A percentile compares a stretch with the other conserved stretches of the same genome.
These are phyloP conservation scores for Belgica antarctica DNA, from an alignment of 2,888 invertebrate genomes.

Conservation along the genomic window DNA sequence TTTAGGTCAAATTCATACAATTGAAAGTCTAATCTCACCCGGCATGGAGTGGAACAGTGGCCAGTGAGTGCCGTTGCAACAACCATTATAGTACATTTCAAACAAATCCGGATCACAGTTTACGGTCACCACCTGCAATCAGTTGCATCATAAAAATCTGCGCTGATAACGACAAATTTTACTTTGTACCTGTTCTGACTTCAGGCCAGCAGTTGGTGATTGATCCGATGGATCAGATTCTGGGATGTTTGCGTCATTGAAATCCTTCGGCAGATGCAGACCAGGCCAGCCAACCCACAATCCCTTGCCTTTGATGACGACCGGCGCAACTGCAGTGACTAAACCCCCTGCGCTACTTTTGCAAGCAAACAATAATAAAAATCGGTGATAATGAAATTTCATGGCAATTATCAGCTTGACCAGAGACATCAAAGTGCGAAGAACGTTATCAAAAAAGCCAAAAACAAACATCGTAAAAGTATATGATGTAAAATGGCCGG, in stretches of 20 bases:
- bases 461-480: too few species aligned
- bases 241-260: slow-evolving; percentile 70
- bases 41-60: slow-evolving; percentile 92
- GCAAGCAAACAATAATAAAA: too few species aligned
- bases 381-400: too few species aligned
- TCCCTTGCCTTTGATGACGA: slow-evolving; percentile 79
- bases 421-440: neutral
- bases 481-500: neutral
- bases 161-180: neutral
- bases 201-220: slow-evolving; percentile 81
- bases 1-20: too few species aligned
- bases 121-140: slow-evolving; percentile 72
- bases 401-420: neutral
- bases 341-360: slow-evolving; percentile 84
- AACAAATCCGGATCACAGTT: slow-evolving; percentile 72
- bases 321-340: slow-evolving; percentile 87
- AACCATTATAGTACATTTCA: slow-evolving; percentile 87
- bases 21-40: slow-evolving; percentile 53
- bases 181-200: slow-evolving; percentile 69
- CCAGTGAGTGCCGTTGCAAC: slow-evolving; percentile 90
- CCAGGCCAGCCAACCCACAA: slow-evolving; percentile 93
- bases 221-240: slow-evolving; percentile 83
- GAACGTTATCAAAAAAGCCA: too few species aligned
- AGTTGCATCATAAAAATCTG: slow-evolving; percentile 20
- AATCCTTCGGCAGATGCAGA: slow-evolving; percentile 69